Conservation (phyloP, 2,113 vertebrate genomes). For the Phalacrocorax aristotelis region DNA sequence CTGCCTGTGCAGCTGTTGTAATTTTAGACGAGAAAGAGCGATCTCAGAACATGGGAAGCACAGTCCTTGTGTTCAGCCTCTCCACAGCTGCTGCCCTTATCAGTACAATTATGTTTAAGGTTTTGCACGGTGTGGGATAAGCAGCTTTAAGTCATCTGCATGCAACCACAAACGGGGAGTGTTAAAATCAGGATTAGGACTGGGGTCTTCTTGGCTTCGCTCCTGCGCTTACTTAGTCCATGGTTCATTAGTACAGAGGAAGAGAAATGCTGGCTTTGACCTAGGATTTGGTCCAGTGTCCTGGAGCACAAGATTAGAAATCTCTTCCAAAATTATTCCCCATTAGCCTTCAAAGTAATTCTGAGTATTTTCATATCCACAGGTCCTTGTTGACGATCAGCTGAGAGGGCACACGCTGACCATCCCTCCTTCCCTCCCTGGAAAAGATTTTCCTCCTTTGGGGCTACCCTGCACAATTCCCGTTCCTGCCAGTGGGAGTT, state of each 20-base stretch:
- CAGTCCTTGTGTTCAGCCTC: neutral
- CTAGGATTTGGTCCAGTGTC: neutral
- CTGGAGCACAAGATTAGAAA: neutral
- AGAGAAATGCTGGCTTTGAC: neutral
- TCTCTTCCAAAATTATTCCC: neutral
- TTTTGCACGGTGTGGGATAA: neutral
- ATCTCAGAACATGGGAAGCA: neutral
- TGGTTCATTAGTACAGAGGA: neutral
- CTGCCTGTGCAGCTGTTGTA: neutral
- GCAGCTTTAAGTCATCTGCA: constrained; percentile 1
- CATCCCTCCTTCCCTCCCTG: neutral
- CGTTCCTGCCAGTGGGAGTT: constrained; percentile 34
- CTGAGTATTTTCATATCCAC: neutral
- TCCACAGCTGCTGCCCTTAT: neutral
- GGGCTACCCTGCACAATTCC: neutral
- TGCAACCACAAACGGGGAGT: neutral
- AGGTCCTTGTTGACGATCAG: neutral
- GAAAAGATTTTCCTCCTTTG: neutral
- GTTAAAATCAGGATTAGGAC: neutral
- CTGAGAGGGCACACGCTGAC: neutral
- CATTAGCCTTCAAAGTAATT: neutral
- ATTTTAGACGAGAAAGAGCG: neutral
- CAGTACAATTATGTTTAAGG: neutral
- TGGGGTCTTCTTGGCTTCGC: neutral
- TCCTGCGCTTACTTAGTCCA: neutral